Evolutionary conservation across 2,797 vertebrate species (phyloP).

Genomic region (Acropternis orthonyx): DNA sequence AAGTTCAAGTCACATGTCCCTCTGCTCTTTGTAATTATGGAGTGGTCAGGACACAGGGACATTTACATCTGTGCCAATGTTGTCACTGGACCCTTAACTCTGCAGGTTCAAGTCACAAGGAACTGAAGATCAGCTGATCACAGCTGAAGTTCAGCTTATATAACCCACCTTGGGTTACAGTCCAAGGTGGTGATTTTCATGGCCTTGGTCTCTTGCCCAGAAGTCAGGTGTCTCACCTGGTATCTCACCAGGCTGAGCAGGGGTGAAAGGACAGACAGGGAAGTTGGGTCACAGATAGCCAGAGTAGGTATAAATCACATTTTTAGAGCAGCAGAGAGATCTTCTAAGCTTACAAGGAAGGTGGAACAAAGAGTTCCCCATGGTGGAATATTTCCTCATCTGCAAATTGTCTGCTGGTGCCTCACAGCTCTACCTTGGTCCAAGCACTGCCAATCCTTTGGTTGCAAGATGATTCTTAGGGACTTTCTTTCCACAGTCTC

Average conservation of each 20-base stretch:
- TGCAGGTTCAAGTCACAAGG: not conserved
- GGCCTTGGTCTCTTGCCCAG: not conserved
- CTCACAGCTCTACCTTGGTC: not conserved
- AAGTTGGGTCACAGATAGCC: not conserved
- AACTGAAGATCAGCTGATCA: not conserved
- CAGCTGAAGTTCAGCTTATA: not conserved
- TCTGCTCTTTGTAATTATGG: not conserved
- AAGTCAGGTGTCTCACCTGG: not conserved
- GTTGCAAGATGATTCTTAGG: not conserved
- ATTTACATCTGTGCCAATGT: not conserved
- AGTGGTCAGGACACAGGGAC: not conserved
- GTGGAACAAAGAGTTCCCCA: not conserved
- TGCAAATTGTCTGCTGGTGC: not conserved
- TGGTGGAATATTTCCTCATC: not conserved
- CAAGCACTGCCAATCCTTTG: not conserved
- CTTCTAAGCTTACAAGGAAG: not conserved
- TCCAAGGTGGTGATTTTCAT: not conserved
- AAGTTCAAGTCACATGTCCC: not conserved
- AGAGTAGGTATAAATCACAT: not conserved
- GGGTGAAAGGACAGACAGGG: not conserved
- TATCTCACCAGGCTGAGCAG: not conserved
- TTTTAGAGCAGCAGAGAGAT: not conserved
- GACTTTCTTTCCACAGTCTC: not conserved
- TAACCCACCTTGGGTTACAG: not conserved
- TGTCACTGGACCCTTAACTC: not conserved